phyloP scores from a whole-genome alignment of 2,797 vertebrate genomes.

The Platalea minor region DNA sequence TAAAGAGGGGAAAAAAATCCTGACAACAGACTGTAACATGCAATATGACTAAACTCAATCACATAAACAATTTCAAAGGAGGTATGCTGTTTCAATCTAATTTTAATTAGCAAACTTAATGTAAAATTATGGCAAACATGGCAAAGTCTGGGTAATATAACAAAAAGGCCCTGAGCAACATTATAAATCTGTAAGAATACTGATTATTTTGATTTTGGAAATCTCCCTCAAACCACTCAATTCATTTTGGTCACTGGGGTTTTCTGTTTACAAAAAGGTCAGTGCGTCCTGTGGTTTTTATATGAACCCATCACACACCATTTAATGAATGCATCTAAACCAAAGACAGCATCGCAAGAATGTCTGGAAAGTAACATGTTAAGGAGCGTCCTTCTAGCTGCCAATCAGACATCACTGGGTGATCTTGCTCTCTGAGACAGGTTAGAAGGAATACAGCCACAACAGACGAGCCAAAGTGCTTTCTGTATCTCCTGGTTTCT shows the following conservation, averaged over 20 bases:
- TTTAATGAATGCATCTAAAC: slow-evolving; percentile 29
- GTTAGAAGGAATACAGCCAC: slow-evolving; percentile 89
- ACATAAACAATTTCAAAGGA: slow-evolving; percentile 35
- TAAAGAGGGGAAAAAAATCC: not conserved
- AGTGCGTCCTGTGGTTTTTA: slow-evolving; percentile 41
- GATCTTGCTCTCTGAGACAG: slow-evolving; percentile 90
- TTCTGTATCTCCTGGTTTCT: slow-evolving; percentile 99
- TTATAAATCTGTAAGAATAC: slow-evolving; percentile 56
- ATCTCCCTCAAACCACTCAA: slow-evolving; percentile 50
- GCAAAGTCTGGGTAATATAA: slow-evolving; percentile 16
- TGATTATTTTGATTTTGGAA: slow-evolving; percentile 58
- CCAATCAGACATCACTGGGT: slow-evolving; percentile 92
- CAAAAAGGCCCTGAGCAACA: slow-evolving; percentile 63
- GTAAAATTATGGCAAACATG: slow-evolving; percentile 30
- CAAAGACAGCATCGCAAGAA: not conserved
- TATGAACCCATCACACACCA: slow-evolving; percentile 23
- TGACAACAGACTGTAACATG: slow-evolving; percentile 1
- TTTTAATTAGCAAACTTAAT: slow-evolving; percentile 29
- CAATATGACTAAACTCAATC: slow-evolving; percentile 22
- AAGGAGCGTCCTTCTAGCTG: not conserved
- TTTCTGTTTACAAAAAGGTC: slow-evolving; percentile 36
- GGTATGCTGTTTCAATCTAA: not conserved
- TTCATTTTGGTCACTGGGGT: slow-evolving; percentile 52
- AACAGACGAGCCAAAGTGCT: slow-evolving; percentile 94
- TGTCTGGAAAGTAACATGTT: slow-evolving; percentile 1